phyloP scores from a whole-genome alignment of 1,140 invertebrate species.

The Drosophila kohkoa region DNA sequence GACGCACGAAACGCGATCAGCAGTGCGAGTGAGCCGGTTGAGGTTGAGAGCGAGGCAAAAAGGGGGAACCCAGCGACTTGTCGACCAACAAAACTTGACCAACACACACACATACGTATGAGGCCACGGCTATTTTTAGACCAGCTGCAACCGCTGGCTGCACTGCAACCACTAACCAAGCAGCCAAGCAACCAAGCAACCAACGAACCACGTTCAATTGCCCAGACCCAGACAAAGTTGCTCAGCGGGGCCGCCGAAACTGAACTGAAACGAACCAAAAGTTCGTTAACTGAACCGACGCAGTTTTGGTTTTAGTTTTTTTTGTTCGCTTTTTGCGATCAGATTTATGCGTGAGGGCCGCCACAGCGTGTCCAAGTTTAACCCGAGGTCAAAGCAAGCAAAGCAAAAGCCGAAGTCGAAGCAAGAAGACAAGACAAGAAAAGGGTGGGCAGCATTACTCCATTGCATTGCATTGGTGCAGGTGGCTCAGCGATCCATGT shows the following conservation, averaged over 20 bases:
- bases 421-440: slow-evolving; percentile 54
- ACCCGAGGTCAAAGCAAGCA: neutral
- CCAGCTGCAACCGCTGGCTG: slow-evolving; percentile 8
- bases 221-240: slow-evolving; percentile 48
- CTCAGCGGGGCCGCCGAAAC: neutral
- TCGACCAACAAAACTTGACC: slow-evolving; percentile 65
- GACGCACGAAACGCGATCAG: slow-evolving; percentile 80
- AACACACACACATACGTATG: slow-evolving; percentile 46
- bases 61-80: slow-evolving; percentile 5
- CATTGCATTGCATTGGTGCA: slow-evolving; percentile 21
- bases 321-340: slow-evolving; percentile 41
- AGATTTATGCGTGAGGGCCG: slow-evolving; percentile 77
- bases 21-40: slow-evolving; percentile 2
- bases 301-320: neutral
- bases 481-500: slow-evolving; percentile 44
- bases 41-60: neutral
- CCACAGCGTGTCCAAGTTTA: slow-evolving; percentile 14
- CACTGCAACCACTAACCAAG: slow-evolving; percentile 15
- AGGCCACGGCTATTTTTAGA: slow-evolving; percentile 74
- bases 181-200: neutral
- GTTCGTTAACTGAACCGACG: slow-evolving; percentile 63
- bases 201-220: slow-evolving; percentile 35
- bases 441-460: slow-evolving; percentile 53
- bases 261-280: neutral
- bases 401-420: neutral